Percentiles rank a stretch among this genome's conserved stretches.
phyloP scores from a whole-genome alignment of 2,888 invertebrate species.

The Xestia ashworthii region DNA sequence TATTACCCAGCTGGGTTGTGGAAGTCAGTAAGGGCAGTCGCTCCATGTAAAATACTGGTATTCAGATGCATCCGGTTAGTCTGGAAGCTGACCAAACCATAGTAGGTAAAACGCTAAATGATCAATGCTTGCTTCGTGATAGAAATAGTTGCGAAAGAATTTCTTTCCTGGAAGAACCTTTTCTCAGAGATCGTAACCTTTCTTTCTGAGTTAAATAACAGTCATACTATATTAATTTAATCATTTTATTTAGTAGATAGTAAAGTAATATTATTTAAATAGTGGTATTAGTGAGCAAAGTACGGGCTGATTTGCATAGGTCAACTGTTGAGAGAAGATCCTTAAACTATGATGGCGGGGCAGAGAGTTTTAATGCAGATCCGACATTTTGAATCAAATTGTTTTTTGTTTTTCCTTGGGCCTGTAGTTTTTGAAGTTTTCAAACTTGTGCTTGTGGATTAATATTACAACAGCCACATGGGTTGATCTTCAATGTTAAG shows the following conservation, averaged over 20 bases:
- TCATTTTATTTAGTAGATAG: constrained; percentile 33
- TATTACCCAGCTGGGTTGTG: no score
- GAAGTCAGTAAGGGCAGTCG: no score
- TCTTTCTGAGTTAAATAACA: not conserved
- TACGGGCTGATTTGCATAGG: constrained; percentile 71
- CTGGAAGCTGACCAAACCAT: no score
- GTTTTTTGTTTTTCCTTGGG: no score
- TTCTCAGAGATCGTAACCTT: not conserved
- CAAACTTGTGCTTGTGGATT: not conserved
- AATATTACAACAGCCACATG: no score
- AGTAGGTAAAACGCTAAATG: not conserved
- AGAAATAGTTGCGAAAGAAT: not conserved
- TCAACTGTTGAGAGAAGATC: constrained; percentile 56
- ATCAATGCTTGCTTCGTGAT: not conserved
- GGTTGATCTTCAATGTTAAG: not conserved
- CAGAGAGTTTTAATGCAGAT: constrained; percentile 42
- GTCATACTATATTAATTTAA: not conserved
- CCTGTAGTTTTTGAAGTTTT: not conserved
- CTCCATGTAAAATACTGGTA: no score
- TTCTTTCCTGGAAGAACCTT: not conserved
- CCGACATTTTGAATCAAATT: not conserved
- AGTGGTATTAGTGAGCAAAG: constrained; percentile 43
- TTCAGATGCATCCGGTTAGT: no score
- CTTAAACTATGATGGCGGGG: constrained; percentile 30
- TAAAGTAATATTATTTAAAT: constrained; percentile 54